Evolutionary conservation across 1,140 invertebrate species (phyloP).

Genomic region (Nomia melanderi): DNA sequence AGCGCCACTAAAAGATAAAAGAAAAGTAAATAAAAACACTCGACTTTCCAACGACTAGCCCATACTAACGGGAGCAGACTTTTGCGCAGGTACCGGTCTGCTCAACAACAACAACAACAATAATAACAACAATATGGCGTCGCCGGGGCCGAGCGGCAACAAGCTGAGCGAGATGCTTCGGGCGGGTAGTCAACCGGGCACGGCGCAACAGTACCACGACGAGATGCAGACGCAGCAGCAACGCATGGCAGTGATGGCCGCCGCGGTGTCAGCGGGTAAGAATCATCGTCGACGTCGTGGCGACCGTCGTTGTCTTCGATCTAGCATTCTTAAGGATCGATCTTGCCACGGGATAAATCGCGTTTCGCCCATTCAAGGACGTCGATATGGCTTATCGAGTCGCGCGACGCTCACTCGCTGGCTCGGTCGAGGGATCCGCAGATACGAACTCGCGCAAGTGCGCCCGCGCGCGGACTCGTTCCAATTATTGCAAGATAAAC

Average conservation of each 20-base stretch:
- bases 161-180: conserved; percentile 86
- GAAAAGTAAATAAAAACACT: no score
- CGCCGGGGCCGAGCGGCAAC: conserved; percentile 81
- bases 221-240: conserved; percentile 87
- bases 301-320: no score
- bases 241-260: conserved; percentile 89
- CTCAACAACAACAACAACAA: conserved; percentile 85
- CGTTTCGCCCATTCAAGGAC: conserved; percentile 30
- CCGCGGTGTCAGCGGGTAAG: conserved; percentile 84
- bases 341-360: not conserved
- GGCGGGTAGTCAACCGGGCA: conserved; percentile 78
- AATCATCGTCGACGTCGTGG: not conserved
- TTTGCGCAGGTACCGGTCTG: conserved; percentile 82
- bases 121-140: conserved; percentile 85
- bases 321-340: not conserved
- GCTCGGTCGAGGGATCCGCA: conserved; percentile 65
- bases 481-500: conserved; percentile 66
- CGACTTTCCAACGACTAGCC: not conserved
- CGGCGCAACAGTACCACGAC: conserved; percentile 85
- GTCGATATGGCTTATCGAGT: conserved; percentile 53
- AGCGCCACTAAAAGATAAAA: no score
- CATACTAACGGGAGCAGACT: conserved; percentile 79
- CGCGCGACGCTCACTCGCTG: not conserved
- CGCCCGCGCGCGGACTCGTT: conserved; percentile 79
- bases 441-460: no score